Base-by-base conservation (phyloP, 2,797 vertebrate genomes). In the Coreius guichenoti region DNA sequence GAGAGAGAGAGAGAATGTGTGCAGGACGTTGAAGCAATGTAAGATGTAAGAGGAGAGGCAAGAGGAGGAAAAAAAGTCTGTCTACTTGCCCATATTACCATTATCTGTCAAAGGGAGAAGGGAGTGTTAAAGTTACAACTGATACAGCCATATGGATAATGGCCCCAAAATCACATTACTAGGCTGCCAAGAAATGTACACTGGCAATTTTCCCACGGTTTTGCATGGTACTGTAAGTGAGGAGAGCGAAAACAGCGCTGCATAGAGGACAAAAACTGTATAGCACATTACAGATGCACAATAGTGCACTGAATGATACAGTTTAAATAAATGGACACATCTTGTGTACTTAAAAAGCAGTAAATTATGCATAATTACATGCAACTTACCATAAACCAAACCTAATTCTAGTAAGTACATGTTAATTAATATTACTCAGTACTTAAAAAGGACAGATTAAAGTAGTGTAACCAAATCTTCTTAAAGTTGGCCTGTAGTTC, bases 21-120 rank as follows among this genome's bases (percentile, higher is more conserved):
- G 49, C 65, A 17, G 67, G 83, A 84, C 58, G 4, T 4, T 77
- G 45, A 63, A 77, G 23, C 49, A 8, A 58, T 84, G 82, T 58
- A 69, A 78, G 82, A 84, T 84, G 82, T 78, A 84, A 84, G 82
- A 33, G 82, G 82, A 78, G 73, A 86, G 85, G 75, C 49, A 83
- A 56, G 63, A 8, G 11, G 23, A 78, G 51, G 45, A 51, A 80
- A 86, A 58, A 65, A 85, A 76, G 65, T 70, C 83, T 78, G 83
- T 45, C 74, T 87, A 49, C 65, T 84, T 81, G 43, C 76, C 80
- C 43, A 67, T 47, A 63, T 72, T 76, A 69, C 51, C 67, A 83
- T 83, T 78, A 86, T 81, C 70, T 75, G 85, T 54, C 73, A 81
- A 86, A 82, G 29, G 39, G 29, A 69, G 70, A 77, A 56, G 80